phyloP scores from a whole-genome alignment of 2,797 vertebrate species.

The Austrolebias charrua region DNA sequence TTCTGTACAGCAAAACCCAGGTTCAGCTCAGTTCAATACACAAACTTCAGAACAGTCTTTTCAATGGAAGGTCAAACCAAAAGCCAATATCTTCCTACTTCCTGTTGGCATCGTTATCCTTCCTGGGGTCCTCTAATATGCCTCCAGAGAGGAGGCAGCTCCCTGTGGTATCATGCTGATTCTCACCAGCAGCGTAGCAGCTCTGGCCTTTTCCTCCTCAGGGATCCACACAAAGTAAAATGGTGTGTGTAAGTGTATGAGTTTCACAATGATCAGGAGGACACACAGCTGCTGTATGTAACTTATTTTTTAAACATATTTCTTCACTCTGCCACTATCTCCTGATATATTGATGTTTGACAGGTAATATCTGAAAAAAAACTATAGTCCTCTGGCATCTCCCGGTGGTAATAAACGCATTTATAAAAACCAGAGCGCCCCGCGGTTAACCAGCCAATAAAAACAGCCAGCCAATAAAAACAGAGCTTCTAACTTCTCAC shows the following conservation, averaged over 20 bases:
- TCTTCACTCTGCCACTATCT: no score
- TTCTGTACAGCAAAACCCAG: constrained; percentile 1
- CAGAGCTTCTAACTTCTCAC: no score
- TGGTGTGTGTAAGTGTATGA: constrained; percentile 27
- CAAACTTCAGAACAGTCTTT: constrained; percentile 32
- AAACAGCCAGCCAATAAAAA: no score
- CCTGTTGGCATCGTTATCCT: constrained; percentile 41
- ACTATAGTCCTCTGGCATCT: no score
- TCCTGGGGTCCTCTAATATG: constrained; percentile 44
- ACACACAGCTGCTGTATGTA: no score
- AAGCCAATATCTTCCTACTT: constrained; percentile 41
- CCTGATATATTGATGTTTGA: no score
- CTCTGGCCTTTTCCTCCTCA: constrained; percentile 70
- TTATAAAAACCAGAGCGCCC: no score
- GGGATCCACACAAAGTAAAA: constrained; percentile 43
- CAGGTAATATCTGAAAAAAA: no score
- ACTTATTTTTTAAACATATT: no score
- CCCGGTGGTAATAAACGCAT: no score
- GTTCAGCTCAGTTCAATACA: constrained; percentile 26
- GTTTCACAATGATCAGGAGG: constrained; percentile 43
- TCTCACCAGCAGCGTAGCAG: constrained; percentile 46
- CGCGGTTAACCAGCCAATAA: no score
- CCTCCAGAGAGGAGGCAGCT: constrained; percentile 38
- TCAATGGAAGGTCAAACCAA: constrained; percentile 59
- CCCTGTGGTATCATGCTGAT: constrained; percentile 44